These are phyloP conservation scores for Pissodes strobi DNA, from an alignment of 1,140 invertebrate species.

Conservation along the genomic window DNA sequence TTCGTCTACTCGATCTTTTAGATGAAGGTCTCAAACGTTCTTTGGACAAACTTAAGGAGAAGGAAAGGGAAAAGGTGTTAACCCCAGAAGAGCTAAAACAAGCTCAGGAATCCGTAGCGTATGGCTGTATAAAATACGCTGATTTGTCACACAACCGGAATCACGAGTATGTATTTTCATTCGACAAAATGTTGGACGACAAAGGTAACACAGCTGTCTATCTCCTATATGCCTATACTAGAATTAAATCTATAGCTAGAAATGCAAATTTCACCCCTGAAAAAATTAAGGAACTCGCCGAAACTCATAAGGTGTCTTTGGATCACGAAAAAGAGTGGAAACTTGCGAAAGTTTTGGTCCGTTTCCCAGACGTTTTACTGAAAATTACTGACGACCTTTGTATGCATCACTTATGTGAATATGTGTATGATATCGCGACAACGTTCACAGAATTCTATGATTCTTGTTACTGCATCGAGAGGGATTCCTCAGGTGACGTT, in stretches of 20 bases:
- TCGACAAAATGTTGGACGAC: constrained; percentile 99
- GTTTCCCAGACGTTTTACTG: constrained; percentile 87
- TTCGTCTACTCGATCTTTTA: constrained; percentile 87
- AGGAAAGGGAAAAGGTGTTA: constrained; percentile 86
- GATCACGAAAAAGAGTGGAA: constrained; percentile 95
- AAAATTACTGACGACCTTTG: constrained; percentile 84
- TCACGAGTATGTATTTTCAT: constrained; percentile 98
- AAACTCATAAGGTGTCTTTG: constrained; percentile 67
- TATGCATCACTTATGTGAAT: constrained; percentile 92
- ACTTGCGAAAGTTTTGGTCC: constrained; percentile 83
- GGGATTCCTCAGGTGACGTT: constrained; percentile 78
- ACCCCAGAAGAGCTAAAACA: constrained; percentile 79
- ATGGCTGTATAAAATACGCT: constrained; percentile 98
- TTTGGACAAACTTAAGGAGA: constrained; percentile 86
- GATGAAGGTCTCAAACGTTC: constrained; percentile 91
- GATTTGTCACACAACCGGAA: constrained; percentile 93
- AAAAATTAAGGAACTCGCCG: constrained; percentile 61
- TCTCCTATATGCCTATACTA: constrained; percentile 91
- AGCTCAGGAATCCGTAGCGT: constrained; percentile 91
- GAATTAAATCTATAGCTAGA: constrained; percentile 90
- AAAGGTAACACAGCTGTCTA: constrained; percentile 99
- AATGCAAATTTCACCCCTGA: constrained; percentile 70
- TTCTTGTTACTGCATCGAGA: constrained; percentile 96
- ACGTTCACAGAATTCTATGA: constrained; percentile 98
- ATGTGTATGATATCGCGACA: constrained; percentile 91